These are phyloP conservation scores for Oriolus oriolus DNA, from an alignment of 2,113 vertebrate genomes.

Conservation along the genomic window DNA sequence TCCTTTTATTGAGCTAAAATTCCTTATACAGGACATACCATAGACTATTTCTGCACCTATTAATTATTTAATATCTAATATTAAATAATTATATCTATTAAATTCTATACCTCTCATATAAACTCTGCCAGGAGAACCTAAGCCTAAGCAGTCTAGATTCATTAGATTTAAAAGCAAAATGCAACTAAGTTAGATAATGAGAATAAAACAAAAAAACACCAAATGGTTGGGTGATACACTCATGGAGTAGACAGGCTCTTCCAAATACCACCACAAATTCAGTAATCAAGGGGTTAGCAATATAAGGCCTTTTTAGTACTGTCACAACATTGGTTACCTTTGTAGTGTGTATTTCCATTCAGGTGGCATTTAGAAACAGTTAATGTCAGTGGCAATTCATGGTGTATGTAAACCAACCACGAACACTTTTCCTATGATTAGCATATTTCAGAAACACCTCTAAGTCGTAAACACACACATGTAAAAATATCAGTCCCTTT, in stretches of 20 bases:
- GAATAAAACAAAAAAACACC: background rate
- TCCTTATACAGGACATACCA: background rate
- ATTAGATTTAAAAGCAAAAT: background rate
- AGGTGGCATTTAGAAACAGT: background rate
- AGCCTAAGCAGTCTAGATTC: background rate
- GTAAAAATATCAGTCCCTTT: background rate
- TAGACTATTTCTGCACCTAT: background rate
- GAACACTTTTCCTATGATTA: background rate
- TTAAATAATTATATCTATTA: too few species aligned
- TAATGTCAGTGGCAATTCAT: background rate
- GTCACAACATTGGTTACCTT: background rate
- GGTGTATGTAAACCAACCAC: background rate
- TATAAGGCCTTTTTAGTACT: background rate
- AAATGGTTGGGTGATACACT: background rate
- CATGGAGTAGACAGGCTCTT: background rate
- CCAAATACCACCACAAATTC: background rate
- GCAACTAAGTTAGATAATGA: background rate
- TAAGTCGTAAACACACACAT: background rate
- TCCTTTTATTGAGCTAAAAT: background rate
- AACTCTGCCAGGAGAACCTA: background rate
- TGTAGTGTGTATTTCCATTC: background rate
- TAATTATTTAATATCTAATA: too few species aligned
- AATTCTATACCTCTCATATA: background rate
- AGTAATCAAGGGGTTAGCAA: background rate
- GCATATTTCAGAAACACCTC: background rate